Evolutionary conservation across 1,140 invertebrate species (phyloP).

Genomic region (Pemphigus obesinymphae): DNA sequence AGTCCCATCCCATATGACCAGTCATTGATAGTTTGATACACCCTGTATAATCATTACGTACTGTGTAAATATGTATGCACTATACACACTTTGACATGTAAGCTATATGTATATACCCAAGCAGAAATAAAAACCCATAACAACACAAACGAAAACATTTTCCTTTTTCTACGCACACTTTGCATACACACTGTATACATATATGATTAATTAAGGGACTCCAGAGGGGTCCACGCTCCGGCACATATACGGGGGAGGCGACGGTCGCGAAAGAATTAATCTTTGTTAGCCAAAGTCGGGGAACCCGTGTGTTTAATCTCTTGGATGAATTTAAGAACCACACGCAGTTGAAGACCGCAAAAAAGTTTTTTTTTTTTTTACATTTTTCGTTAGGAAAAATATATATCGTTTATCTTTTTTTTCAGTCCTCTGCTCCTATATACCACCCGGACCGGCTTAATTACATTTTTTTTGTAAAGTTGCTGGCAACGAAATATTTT

Average conservation of each 20-base stretch:
- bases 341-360: conserved; percentile 35
- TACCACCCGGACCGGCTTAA: conserved; percentile 33
- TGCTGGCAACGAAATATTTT: conserved; percentile 23
- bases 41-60: not conserved
- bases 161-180: not conserved
- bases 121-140: conserved; percentile 14
- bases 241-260: not conserved
- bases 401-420: conserved; percentile 36
- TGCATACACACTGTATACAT: not conserved
- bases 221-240: not conserved
- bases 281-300: conserved; percentile 40
- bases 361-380: conserved; percentile 21
- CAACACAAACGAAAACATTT: conserved; percentile 24
- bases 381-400: conserved; percentile 3
- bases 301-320: conserved; percentile 33
- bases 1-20: too few species aligned
- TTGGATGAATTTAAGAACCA: conserved; percentile 39
- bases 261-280: conserved; percentile 38
- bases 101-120: not conserved
- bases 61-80: too few species aligned
- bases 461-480: conserved; percentile 36
- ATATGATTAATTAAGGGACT: conserved; percentile 39
- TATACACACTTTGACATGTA: not conserved
- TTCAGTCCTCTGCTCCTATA: not conserved
- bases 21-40: too few species aligned